Evolutionary conservation across 1,140 invertebrate genomes (phyloP).

Genomic region (Apis mellifera): Amel_HAv3.1 CM009938.2:3452001-3452500

Average conservation of each 20-base stretch:
- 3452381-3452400: conserved; percentile 91
- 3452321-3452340: conserved; percentile 92
- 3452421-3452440: conserved; percentile 93
- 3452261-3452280: conserved; percentile 95
- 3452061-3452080: conserved; percentile 89
- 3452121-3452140: conserved; percentile 79
- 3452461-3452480: conserved; percentile 95
- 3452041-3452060: conserved; percentile 91
- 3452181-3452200: not conserved
- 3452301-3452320: conserved; percentile 96
- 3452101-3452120: conserved; percentile 85
- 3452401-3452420: conserved; percentile 89
- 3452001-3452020: conserved; percentile 4
- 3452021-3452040: conserved; percentile 85
- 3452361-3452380: conserved; percentile 93
- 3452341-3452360: conserved; percentile 93
- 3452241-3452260: conserved; percentile 98
- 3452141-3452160: conserved; percentile 22
- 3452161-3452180: conserved; percentile 10
- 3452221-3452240: conserved; percentile 88
- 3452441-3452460: conserved; percentile 95
- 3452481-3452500: conserved; percentile 84
- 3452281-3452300: conserved; percentile 98
- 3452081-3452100: conserved; percentile 88
- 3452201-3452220: conserved; percentile 16